phyloP scores from a whole-genome alignment of 2,113 vertebrate genomes.

The Suncus etruscus region DNA sequence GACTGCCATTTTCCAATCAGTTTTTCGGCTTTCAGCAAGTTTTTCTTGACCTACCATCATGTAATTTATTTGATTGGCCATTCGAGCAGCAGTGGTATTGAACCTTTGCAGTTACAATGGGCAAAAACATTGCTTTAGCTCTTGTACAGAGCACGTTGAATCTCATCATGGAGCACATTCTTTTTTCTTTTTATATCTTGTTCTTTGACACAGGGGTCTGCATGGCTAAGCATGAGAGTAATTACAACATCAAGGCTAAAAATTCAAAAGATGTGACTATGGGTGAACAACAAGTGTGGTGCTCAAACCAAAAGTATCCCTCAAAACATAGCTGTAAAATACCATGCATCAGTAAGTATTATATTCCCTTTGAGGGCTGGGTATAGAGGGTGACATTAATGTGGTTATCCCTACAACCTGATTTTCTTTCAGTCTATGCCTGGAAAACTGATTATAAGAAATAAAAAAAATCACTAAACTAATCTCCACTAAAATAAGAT shows the following conservation, averaged over 20 bases:
- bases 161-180: neutral
- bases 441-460: neutral
- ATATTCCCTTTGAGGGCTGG: neutral
- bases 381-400: neutral
- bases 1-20: too few species aligned
- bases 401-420: neutral
- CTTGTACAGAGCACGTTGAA: neutral
- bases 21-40: too few species aligned
- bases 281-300: slow-evolving; percentile 38
- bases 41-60: too few species aligned
- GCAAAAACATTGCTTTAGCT: too few species aligned
- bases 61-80: too few species aligned
- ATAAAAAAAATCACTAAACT: neutral
- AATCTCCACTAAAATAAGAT: neutral
- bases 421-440: neutral
- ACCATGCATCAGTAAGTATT: too few species aligned
- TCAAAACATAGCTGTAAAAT: too few species aligned
- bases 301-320: neutral
- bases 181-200: neutral
- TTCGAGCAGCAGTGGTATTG: too few species aligned
- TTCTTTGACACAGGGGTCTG: slow-evolving; percentile 49
- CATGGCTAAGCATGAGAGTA: neutral
- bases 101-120: too few species aligned
- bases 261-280: neutral
- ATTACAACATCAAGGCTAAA: slow-evolving; percentile 13